phyloP scores from a whole-genome alignment of 2,113 vertebrate species.

The Chrysochloris asiatica region DNA sequence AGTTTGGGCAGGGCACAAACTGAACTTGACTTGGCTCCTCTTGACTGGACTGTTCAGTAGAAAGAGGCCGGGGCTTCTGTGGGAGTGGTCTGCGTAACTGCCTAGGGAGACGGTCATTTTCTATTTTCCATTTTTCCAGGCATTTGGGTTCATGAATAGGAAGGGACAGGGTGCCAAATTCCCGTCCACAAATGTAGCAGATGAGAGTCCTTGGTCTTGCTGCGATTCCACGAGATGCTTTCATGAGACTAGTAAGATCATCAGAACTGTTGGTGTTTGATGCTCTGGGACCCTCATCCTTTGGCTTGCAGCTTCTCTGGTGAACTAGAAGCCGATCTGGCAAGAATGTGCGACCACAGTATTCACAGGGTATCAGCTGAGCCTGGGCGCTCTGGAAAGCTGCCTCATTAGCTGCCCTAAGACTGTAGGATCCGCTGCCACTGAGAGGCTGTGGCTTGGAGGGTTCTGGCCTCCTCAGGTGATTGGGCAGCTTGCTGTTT shows the following conservation, averaged over 20 bases:
- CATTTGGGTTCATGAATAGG: conserved; percentile 81
- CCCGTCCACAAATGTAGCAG: conserved; percentile 81
- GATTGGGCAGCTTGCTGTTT: conserved; percentile 83
- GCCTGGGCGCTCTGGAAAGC: conserved; percentile 78
- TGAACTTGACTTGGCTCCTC: neutral
- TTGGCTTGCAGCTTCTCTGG: conserved; percentile 79
- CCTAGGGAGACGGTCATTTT: conserved; percentile 75
- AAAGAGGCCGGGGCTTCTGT: conserved; percentile 49
- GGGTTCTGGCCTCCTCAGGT: conserved; percentile 81
- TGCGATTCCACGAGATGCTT: neutral
- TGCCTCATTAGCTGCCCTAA: conserved; percentile 69
- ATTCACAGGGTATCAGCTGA: conserved; percentile 82
- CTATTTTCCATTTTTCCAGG: conserved; percentile 81
- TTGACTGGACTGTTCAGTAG: conserved; percentile 35
- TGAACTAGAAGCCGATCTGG: conserved; percentile 82
- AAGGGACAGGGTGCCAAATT: conserved; percentile 81
- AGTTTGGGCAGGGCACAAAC: conserved; percentile 67
- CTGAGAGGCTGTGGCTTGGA: conserved; percentile 71
- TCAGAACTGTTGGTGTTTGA: neutral
- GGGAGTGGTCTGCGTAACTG: conserved; percentile 66
- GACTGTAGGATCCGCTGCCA: neutral
- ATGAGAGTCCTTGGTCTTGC: conserved; percentile 56
- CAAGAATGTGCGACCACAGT: conserved; percentile 82
- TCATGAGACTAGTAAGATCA: conserved; percentile 23
- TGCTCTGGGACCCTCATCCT: neutral